A percentile compares a stretch with the other conserved stretches of the same genome.
Evolutionary conservation across 2,113 vertebrate genomes (phyloP).

Genomic region (Perca flavescens): DNA sequence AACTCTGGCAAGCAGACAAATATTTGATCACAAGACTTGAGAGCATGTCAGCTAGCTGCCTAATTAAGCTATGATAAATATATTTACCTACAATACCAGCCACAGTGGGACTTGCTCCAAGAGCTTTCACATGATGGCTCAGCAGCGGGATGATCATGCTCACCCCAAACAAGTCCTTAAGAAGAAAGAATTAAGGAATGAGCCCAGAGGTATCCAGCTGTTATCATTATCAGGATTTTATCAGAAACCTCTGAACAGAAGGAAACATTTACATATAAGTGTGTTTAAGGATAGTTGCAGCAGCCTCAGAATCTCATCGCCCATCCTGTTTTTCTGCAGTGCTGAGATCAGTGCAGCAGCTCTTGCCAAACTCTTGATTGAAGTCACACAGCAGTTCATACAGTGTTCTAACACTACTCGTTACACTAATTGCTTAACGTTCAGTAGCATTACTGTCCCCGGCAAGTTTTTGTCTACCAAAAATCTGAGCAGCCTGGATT

Average conservation of each 20-base stretch:
- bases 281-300: neutral
- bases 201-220: neutral
- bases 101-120: constrained; percentile 93
- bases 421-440: constrained; percentile 59
- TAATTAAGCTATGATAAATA: neutral
- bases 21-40: neutral
- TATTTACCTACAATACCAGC: constrained; percentile 92
- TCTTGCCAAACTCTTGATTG: constrained; percentile 69
- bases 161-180: constrained; percentile 95
- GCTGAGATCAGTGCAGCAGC: constrained; percentile 23
- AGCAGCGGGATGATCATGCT: constrained; percentile 96
- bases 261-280: neutral
- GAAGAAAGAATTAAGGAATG: constrained; percentile 22
- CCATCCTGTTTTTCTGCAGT: constrained; percentile 41
- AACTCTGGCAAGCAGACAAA: neutral
- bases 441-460: neutral
- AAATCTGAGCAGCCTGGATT: neutral
- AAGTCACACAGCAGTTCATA: constrained; percentile 72
- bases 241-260: neutral
- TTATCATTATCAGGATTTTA: neutral
- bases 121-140: constrained; percentile 92
- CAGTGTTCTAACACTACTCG: constrained; percentile 49
- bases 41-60: neutral
- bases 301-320: neutral
- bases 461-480: neutral